Percentiles rank a stretch among this genome's conserved stretches.
phyloP scores from a whole-genome alignment of 2,888 invertebrate genomes.

The Alloplasta piceator region DNA sequence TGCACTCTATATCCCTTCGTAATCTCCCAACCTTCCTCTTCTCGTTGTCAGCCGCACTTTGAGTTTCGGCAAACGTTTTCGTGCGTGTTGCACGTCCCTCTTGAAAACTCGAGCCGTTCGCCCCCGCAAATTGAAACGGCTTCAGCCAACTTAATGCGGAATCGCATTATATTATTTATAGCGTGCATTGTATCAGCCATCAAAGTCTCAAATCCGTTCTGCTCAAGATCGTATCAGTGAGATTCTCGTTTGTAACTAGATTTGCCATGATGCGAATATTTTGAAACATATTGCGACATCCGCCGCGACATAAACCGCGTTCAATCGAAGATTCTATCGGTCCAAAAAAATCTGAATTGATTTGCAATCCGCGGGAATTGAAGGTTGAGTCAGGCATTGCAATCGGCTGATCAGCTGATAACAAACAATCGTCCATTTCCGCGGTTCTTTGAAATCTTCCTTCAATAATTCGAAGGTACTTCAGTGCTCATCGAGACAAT shows the following conservation, averaged over 20 bases:
- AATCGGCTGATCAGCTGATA: too few species aligned
- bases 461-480: too few species aligned
- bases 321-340: too few species aligned
- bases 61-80: conserved; percentile 57
- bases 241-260: neutral
- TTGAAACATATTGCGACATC: neutral
- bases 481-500: too few species aligned
- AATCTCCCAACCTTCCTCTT: conserved; percentile 47
- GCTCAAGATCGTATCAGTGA: neutral
- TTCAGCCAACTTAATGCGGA: conserved; percentile 19
- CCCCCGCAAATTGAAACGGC: conserved; percentile 3
- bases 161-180: conserved; percentile 20
- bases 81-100: neutral
- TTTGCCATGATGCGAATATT: neutral
- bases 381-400: too few species aligned
- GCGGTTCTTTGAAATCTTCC: too few species aligned
- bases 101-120: neutral
- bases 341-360: too few species aligned
- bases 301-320: too few species aligned
- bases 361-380: too few species aligned
- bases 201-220: neutral
- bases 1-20: conserved; percentile 58
- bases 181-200: neutral
- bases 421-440: too few species aligned
- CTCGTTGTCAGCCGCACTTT: conserved; percentile 29